Base-by-base conservation (phyloP, 2,113 vertebrate species). In the Dunckerocampus dactyliophorus region DNA sequence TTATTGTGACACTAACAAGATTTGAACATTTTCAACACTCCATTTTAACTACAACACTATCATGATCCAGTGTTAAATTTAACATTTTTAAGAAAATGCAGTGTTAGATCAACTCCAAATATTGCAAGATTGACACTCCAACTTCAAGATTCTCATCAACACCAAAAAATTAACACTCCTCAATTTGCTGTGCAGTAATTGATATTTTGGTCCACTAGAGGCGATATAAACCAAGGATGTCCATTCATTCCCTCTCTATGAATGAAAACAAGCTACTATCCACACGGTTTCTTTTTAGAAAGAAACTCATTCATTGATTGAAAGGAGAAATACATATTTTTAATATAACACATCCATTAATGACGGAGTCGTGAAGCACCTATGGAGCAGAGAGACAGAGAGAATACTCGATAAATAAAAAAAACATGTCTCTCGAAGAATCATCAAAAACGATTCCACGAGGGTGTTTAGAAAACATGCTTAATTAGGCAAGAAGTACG, bases 371-470 rank as follows among this genome's bases (percentile, higher is more conserved):
- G 34, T 51, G n/a, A 80, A 57, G 71, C 49, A 58, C 49, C 47
- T 42, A 57, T 57, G 46, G 45, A 46, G 59, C 14, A 67, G 47
- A 65, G 79, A 65, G 71, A 79, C 77, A 71, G 10, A 16, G 53
- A 20, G 19, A n/a, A 52, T 28, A 37, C 24, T 72, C 51, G 61
- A 74, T 71, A 28, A 28, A 28, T 28, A 80, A 62, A 63, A 34
- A 80, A 77, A 71, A 79, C 85, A 82, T 81, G 75, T 69, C 65
- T 58, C 75, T 83, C 52, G 59, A 65, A 60, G 74, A 62, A 59
- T 53, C 34, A 69, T 22, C 3, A 14, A 42, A 73, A 75, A 50
- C 34, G 1, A 66, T 56, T 54, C 0, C 9, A 47, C 22, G 69
- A 80, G 83, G 82, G 76, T 69, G 69, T 65, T 58, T 28, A 10